Evolutionary conservation across 2,797 vertebrate species (phyloP).

Genomic region (Calcarius lapponicus): DNA sequence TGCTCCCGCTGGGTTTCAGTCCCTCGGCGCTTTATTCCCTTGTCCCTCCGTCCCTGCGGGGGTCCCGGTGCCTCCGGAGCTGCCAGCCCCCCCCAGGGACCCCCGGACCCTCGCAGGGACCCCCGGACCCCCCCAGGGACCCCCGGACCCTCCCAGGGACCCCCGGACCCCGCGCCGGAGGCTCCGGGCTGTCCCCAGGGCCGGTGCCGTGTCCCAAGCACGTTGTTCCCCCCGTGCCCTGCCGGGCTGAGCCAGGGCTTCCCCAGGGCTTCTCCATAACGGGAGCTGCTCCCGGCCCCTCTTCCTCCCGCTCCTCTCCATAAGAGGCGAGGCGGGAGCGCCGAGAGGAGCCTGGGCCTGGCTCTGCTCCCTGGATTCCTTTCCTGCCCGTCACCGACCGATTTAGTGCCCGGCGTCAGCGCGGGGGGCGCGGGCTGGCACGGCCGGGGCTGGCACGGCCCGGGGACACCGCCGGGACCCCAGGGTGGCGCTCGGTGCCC

Average conservation of each 20-base stretch:
- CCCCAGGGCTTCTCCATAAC: slow-evolving; percentile 58
- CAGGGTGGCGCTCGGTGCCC: fast-evolving
- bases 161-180: no score
- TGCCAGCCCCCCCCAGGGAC: no score
- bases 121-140: no score
- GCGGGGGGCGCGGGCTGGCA: background rate
- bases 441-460: background rate
- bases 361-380: slow-evolving; percentile 42
- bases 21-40: no score
- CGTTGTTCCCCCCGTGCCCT: background rate
- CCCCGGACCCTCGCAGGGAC: background rate
- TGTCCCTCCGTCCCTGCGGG: background rate
- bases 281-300: slow-evolving; percentile 33
- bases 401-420: slow-evolving; percentile 47
- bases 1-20: background rate
- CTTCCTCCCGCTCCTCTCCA: slow-evolving; percentile 55
- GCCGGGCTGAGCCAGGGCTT: background rate
- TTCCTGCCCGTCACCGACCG: slow-evolving; percentile 42
- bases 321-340: slow-evolving; percentile 59
- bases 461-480: background rate
- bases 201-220: fast-evolving
- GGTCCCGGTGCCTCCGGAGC: no score
- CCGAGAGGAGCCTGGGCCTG: slow-evolving; percentile 12
- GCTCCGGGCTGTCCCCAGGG: background rate
- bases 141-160: background rate